Conservation (phyloP, 2,888 invertebrate genomes). For the Zaprionus obscuricornis region DNA sequence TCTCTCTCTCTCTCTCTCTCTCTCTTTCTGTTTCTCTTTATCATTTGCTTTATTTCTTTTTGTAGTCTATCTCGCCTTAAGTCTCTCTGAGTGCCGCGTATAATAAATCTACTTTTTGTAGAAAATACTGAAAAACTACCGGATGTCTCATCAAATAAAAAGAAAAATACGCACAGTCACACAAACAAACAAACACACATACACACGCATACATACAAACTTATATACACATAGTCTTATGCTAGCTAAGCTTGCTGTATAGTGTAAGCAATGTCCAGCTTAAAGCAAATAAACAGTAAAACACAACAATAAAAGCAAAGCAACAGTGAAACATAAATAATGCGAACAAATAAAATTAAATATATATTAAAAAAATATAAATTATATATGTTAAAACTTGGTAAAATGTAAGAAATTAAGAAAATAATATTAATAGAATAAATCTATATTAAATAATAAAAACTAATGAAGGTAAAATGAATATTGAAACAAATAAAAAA, state of each 20-base stretch:
- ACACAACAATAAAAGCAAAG: slow-evolving; percentile 5
- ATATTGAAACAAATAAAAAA: too few species aligned
- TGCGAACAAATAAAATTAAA: not conserved
- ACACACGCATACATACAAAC: not conserved
- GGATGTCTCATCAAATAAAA: slow-evolving; percentile 48
- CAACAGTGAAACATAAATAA: not conserved
- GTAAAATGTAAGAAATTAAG: slow-evolving; percentile 21
- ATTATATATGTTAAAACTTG: not conserved
- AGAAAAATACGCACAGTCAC: slow-evolving; percentile 31
- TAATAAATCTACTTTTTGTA: slow-evolving; percentile 63
- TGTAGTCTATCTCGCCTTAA: not conserved
- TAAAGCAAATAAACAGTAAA: slow-evolving; percentile 43
- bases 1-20: slow-evolving; percentile 4
- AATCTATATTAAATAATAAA: too few species aligned
- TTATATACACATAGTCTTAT: too few species aligned
- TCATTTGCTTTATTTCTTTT: not conserved
- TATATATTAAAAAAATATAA: not conserved
- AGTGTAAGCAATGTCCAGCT: slow-evolving; percentile 47
- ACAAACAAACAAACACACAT: not conserved
- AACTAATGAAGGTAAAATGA: too few species aligned
- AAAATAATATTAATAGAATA: too few species aligned
- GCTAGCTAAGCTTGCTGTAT: slow-evolving; percentile 17
- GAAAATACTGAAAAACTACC: slow-evolving; percentile 51
- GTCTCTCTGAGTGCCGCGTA: slow-evolving; percentile 34
- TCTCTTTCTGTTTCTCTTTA: not conserved